Conservation (phyloP, 2,113 vertebrate species). For the Coryphaenoides rupestris region DNA sequence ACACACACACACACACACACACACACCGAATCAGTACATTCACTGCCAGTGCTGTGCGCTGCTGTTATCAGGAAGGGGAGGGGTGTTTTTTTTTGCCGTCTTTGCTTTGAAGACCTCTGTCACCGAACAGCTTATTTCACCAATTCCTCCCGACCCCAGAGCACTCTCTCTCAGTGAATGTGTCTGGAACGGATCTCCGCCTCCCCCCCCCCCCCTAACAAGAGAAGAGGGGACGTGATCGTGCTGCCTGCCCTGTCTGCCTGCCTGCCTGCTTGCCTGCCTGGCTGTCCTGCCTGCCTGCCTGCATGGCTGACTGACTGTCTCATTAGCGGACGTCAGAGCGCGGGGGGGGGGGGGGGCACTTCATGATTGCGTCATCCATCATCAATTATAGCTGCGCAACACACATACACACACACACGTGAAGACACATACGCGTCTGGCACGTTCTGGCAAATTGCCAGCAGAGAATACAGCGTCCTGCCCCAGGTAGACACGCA, state of each 20-base stretch:
- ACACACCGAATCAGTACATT: constrained; percentile 52
- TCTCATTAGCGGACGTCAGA: constrained; percentile 41
- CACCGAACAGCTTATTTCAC: constrained; percentile 65
- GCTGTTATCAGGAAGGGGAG: constrained; percentile 45
- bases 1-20: constrained; percentile 1
- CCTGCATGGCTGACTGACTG: constrained; percentile 29
- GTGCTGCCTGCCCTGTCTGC: too few species aligned
- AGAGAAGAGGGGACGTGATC: too few species aligned
- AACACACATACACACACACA: too few species aligned
- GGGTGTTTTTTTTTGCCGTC: constrained; percentile 51
- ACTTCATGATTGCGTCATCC: constrained; percentile 51
- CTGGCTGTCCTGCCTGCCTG: constrained; percentile 20
- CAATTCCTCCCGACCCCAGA: constrained; percentile 56
- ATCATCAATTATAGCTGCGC: constrained; percentile 43
- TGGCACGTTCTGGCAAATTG: background rate
- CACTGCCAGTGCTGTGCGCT: constrained; percentile 44
- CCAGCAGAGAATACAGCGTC: too few species aligned
- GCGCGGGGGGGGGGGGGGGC: constrained; percentile 5
- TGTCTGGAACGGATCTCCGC: constrained; percentile 46
- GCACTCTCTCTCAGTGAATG: too few species aligned
- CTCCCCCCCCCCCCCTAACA: constrained; percentile 7
- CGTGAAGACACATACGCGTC: constrained; percentile 16
- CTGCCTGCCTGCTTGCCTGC: too few species aligned
- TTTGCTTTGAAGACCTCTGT: constrained; percentile 59
- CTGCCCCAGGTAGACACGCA: too few species aligned